phyloP scores from a whole-genome alignment of 2,888 invertebrate species.

The Drosophila anomalata region DNA sequence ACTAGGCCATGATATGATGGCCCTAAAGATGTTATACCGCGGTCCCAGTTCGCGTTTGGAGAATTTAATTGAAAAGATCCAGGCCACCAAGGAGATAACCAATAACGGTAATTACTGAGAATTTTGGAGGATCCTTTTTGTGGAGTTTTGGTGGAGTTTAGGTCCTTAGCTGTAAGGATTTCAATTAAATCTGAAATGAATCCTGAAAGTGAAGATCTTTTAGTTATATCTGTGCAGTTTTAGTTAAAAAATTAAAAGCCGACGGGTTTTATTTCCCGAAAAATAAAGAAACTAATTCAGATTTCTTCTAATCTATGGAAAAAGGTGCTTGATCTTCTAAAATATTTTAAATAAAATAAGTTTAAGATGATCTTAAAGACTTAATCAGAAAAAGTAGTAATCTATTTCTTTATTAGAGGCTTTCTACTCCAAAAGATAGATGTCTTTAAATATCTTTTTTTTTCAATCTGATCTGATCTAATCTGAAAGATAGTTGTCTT shows the following conservation, averaged over 20 bases:
- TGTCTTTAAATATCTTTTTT: neutral
- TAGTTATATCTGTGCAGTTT: neutral
- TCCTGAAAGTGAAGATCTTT: neutral
- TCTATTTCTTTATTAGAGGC: too few species aligned
- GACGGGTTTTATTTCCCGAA: neutral
- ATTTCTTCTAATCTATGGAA: too few species aligned
- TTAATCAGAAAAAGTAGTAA: too few species aligned
- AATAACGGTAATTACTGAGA: conserved; percentile 74
- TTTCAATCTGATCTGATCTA: conserved; percentile 30
- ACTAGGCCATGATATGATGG: conserved; percentile 82
- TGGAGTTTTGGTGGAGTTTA: neutral
- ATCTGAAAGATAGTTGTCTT: neutral
- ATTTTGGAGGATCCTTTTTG: neutral
- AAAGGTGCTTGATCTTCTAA: too few species aligned
- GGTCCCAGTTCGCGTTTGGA: conserved; percentile 93
- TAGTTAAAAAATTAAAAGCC: neutral
- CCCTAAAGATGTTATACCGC: conserved; percentile 90
- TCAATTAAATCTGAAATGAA: neutral
- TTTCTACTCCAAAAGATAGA: neutral
- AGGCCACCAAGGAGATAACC: conserved; percentile 89
- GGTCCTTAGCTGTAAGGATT: neutral
- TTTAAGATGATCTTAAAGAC: too few species aligned
- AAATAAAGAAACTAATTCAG: neutral
- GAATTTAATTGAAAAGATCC: conserved; percentile 93
- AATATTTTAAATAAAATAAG: too few species aligned